These are phyloP conservation scores for Diadema setosum DNA, from an alignment of 35 echinoderm and acorn worm species.

Conservation along the genomic window DNA sequence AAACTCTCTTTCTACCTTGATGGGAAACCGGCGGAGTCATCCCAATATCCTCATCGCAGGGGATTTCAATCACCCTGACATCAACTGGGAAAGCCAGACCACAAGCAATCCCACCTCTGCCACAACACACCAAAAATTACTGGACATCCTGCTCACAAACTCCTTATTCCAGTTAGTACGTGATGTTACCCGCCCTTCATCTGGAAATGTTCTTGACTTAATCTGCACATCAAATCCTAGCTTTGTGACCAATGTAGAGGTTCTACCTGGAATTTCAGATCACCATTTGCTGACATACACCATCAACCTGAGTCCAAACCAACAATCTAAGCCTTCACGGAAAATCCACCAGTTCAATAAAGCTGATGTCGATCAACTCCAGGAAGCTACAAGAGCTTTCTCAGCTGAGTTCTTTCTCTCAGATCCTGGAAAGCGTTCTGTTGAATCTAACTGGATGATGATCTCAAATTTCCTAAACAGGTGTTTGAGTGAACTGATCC, in stretches of 20 bases:
- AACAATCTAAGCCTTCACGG: background rate
- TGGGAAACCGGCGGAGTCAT: no score
- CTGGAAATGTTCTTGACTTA: background rate
- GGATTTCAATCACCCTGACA: no score
- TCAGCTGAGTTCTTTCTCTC: constrained; percentile 15
- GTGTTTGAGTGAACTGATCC: background rate
- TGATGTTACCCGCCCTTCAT: constrained; percentile 7
- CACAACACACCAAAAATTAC: background rate
- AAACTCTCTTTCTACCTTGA: no score
- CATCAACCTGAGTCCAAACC: background rate
- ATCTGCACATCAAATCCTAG: background rate
- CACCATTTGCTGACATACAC: constrained; percentile 1
- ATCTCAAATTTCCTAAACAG: background rate
- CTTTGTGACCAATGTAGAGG: background rate
- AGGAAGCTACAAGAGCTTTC: background rate
- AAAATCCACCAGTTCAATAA: constrained; percentile 2
- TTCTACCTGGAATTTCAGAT: constrained; percentile 34
- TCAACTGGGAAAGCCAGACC: background rate
- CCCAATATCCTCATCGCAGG: no score
- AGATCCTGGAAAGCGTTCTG: constrained; percentile 13
- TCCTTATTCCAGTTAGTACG: background rate
- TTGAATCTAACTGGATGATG: constrained; percentile 21
- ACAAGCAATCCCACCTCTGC: background rate
- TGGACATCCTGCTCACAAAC: background rate
- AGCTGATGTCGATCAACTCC: background rate